phyloP scores from a whole-genome alignment of 2,888 invertebrate species.

The Lasioglossum zephyrum region DNA sequence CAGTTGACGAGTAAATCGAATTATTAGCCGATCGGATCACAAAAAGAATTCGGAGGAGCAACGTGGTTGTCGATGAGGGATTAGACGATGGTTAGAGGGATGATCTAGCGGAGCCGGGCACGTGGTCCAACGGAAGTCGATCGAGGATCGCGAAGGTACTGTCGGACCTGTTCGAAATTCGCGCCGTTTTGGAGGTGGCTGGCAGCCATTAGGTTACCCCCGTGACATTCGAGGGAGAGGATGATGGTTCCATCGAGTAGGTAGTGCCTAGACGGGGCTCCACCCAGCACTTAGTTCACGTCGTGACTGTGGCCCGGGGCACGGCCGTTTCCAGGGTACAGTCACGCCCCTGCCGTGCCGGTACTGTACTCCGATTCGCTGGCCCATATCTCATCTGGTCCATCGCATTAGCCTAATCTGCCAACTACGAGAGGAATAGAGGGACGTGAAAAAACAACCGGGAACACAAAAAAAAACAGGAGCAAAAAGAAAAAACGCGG shows the following conservation, averaged over 20 bases:
- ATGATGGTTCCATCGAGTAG: slow-evolving; percentile 84
- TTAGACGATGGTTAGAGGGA: not conserved
- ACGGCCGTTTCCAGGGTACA: slow-evolving; percentile 87
- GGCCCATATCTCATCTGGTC: slow-evolving; percentile 84
- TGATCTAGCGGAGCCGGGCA: not conserved
- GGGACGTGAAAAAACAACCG: slow-evolving; percentile 47
- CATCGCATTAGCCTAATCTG: slow-evolving; percentile 85
- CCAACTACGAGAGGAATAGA: slow-evolving; percentile 67
- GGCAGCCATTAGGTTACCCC: slow-evolving; percentile 80
- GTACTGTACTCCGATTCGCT: slow-evolving; percentile 84
- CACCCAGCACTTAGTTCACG: slow-evolving; percentile 86
- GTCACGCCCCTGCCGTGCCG: slow-evolving; percentile 85
- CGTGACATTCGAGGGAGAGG: slow-evolving; percentile 75
- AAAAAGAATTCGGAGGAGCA: not conserved
- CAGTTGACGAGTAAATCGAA: not conserved
- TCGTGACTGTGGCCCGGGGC: slow-evolving; percentile 84
- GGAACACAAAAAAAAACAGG: slow-evolving; percentile 45
- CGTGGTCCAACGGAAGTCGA: not conserved
- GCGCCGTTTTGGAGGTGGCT: slow-evolving; percentile 67
- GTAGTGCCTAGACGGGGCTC: slow-evolving; percentile 84
- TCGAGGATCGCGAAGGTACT: slow-evolving; percentile 26
- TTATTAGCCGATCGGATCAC: not conserved
- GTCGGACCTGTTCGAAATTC: slow-evolving; percentile 71
- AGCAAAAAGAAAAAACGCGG: slow-evolving; percentile 78
- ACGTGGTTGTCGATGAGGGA: not conserved